Conservation (phyloP, 2,113 vertebrate genomes). For the Corythaeola cristata region DNA sequence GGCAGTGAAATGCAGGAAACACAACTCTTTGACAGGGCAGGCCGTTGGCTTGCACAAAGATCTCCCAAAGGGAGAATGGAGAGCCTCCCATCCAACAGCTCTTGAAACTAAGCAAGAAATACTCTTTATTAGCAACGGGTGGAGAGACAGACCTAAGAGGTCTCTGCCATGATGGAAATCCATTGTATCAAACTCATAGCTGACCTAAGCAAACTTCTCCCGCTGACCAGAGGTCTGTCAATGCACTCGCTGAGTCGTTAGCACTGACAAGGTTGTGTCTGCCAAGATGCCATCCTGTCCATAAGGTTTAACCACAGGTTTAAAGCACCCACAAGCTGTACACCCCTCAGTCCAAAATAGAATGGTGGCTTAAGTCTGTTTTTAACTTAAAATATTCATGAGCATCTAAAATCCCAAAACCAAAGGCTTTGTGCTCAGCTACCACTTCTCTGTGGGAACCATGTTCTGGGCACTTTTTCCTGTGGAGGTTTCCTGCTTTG, state of each 20-base stretch:
- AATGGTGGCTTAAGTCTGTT: neutral
- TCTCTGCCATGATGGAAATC: neutral
- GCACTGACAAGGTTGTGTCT: rapidly evolving
- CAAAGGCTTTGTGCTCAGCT: neutral
- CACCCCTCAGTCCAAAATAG: neutral
- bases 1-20: neutral
- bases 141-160: neutral
- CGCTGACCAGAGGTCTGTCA: neutral
- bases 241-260: neutral
- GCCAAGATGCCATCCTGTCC: too few relatives aligned
- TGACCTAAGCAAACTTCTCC: neutral
- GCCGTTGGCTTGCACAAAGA: neutral
- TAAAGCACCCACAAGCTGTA: neutral
- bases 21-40: neutral
- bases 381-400: neutral
- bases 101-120: neutral
- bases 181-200: neutral
- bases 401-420: neutral
- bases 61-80: neutral
- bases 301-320: neutral
- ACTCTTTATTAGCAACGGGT: neutral
- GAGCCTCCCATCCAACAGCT: neutral
- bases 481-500: neutral
- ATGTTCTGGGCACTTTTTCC: neutral
- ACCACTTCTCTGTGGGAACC: neutral